Evolutionary conservation across 2,888 invertebrate genomes (phyloP).

Genomic region (Ectemnius continuus): DNA sequence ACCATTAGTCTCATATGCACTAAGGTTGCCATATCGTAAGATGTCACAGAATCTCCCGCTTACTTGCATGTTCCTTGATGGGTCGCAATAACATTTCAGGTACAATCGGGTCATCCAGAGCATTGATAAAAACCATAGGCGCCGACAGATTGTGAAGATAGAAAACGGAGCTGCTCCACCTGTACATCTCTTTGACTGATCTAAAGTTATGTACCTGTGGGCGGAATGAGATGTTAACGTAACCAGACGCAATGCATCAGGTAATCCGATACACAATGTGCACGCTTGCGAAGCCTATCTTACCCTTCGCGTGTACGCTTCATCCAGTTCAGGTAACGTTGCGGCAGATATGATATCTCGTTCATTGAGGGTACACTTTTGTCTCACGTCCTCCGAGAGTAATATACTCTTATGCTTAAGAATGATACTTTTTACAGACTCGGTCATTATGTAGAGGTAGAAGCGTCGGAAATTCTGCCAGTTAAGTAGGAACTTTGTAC

Average conservation of each 20-base stretch:
- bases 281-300: neutral
- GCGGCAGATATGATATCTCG: conserved; percentile 91
- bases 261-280: too few species aligned
- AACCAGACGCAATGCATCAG: neutral
- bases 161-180: conserved; percentile 90
- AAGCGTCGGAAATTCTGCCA: conserved; percentile 94
- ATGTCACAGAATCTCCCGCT: conserved; percentile 75
- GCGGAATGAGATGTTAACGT: conserved; percentile 12
- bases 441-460: conserved; percentile 95
- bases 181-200: conserved; percentile 88
- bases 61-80: conserved; percentile 87
- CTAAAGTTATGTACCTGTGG: conserved; percentile 87
- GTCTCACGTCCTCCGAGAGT: conserved; percentile 86
- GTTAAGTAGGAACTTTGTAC: conserved; percentile 88
- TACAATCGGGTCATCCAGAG: conserved; percentile 94
- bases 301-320: conserved; percentile 87
- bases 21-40: neutral
- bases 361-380: conserved; percentile 85
- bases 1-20: neutral
- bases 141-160: conserved; percentile 88
- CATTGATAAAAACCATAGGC: conserved; percentile 95
- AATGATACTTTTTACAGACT: conserved; percentile 92
- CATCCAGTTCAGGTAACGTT: conserved; percentile 92
- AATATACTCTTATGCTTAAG: conserved; percentile 89
- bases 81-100: conserved; percentile 87